phyloP scores from a whole-genome alignment of 2,113 vertebrate genomes.

The Camelus bactrianus region DNA sequence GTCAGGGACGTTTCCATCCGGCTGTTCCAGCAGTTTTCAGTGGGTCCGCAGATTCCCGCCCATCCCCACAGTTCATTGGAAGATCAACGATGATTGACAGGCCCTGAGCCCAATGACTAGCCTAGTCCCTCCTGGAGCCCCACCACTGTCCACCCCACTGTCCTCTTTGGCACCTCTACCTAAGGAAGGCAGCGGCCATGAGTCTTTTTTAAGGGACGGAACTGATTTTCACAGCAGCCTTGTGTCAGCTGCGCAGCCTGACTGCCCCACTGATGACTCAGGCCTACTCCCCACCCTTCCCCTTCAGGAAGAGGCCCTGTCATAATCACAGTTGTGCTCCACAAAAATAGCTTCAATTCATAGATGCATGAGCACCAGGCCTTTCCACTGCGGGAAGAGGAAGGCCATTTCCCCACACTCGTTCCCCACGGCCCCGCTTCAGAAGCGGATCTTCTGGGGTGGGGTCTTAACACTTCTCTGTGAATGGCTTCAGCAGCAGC shows the following conservation, averaged over 20 bases:
- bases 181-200: not conserved
- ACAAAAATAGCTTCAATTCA: constrained; percentile 57
- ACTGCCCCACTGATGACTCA: constrained; percentile 53
- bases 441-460: not conserved
- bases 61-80: not conserved
- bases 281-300: constrained; percentile 41
- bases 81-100: not conserved
- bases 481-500: not conserved
- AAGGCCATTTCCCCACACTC: not conserved
- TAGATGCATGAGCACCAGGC: not conserved
- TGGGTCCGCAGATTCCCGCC: not conserved
- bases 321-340: not conserved
- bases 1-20: not conserved
- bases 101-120: not conserved
- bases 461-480: not conserved
- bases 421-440: not conserved
- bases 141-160: rapidly evolving
- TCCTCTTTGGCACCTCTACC: not conserved
- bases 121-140: not conserved
- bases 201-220: not conserved
- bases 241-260: not conserved
- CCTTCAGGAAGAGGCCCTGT: constrained; percentile 67
- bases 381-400: not conserved
- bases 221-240: not conserved
- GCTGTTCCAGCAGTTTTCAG: not conserved